phyloP scores from a whole-genome alignment of 2,113 vertebrate species.

The Gymnogyps californianus region DNA sequence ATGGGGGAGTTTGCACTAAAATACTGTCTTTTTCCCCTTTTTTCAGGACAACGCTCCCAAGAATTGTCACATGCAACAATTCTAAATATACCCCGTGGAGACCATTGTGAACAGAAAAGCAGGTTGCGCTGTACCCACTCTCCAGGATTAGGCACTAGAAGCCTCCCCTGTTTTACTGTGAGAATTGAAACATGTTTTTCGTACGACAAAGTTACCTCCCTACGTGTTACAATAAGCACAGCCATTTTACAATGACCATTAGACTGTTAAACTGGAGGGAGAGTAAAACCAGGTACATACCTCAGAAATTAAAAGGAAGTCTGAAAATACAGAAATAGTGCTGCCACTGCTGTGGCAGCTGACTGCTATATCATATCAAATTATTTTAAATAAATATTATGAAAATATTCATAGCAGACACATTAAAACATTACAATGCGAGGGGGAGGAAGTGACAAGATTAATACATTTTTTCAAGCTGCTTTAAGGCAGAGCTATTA shows the following conservation, averaged over 20 bases:
- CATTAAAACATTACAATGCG: not conserved
- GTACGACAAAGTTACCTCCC: not conserved
- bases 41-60: not conserved
- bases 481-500: not conserved
- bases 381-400: not conserved
- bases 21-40: accelerated
- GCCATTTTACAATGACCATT: not conserved
- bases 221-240: accelerated
- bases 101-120: not conserved
- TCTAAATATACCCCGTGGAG: not conserved
- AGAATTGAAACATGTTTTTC: not conserved
- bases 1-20: not conserved
- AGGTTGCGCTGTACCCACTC: not conserved
- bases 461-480: not conserved
- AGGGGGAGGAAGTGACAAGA: not conserved
- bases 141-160: not conserved
- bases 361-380: accelerated
- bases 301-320: not conserved
- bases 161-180: not conserved
- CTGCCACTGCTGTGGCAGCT: not conserved
- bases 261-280: not conserved
- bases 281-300: not conserved
- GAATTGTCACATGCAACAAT: not conserved
- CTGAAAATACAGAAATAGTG: not conserved
- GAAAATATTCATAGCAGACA: not conserved